Evolutionary conservation across 2,797 vertebrate species (phyloP).

Genomic region (Tangara arthus): DNA sequence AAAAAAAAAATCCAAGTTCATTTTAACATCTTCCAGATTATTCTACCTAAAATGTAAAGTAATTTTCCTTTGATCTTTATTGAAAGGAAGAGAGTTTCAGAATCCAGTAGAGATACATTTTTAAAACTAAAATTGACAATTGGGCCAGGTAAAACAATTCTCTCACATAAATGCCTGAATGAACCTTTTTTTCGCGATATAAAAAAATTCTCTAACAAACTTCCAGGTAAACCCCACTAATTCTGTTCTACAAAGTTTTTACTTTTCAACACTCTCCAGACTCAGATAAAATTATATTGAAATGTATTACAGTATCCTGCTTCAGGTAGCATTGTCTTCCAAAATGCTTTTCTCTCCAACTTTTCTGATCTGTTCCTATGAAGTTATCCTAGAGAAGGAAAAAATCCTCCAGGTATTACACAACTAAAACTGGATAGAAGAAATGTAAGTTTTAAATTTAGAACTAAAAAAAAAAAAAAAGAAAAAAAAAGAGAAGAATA

Average conservation of each 20-base stretch:
- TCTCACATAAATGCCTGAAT: neutral
- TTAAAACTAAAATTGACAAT: neutral
- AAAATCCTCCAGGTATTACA: neutral
- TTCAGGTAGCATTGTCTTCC: constrained; percentile 39
- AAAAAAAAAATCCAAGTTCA: neutral
- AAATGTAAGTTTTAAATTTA: neutral
- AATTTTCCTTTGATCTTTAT: neutral
- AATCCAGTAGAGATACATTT: neutral
- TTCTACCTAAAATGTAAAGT: neutral
- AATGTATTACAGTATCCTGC: constrained; percentile 13
- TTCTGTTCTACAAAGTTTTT: constrained; percentile 45
- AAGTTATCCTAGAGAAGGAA: neutral
- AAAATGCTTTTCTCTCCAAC: constrained; percentile 9
- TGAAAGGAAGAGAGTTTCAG: neutral
- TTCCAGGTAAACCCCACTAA: constrained; percentile 47
- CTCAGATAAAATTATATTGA: constrained; percentile 28
- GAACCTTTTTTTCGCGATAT: constrained; percentile 40
- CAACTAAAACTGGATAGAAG: neutral
- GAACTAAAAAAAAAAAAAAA: neutral
- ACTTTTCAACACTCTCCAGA: constrained; percentile 30
- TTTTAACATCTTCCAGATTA: neutral
- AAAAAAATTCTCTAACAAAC: constrained; percentile 23
- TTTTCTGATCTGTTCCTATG: constrained; percentile 28
- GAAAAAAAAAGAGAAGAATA: neutral
- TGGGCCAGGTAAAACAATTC: neutral